Evolutionary conservation across 2,797 vertebrate species (phyloP).

Genomic region (Botia almorhae): DNA sequence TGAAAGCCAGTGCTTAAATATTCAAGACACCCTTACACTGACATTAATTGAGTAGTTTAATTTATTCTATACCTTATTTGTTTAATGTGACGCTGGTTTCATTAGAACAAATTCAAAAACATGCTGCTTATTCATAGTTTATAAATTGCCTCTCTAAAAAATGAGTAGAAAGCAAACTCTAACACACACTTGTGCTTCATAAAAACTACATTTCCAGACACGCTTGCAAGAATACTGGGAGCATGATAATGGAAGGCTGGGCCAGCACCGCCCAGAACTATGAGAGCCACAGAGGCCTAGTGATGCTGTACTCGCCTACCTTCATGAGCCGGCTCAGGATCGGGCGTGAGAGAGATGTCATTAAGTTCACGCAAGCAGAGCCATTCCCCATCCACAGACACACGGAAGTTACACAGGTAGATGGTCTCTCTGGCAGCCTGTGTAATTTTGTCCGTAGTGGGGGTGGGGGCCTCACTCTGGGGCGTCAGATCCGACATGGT

Average conservation of each 20-base stretch:
- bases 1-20: not conserved
- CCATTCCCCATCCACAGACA: conserved; percentile 99
- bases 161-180: not conserved
- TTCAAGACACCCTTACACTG: not conserved
- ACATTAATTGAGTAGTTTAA: not conserved
- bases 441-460: conserved; percentile 99
- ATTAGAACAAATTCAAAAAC: not conserved
- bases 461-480: conserved; percentile 96
- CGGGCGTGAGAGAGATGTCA: conserved; percentile 98
- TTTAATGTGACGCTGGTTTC: not conserved
- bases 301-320: conserved; percentile 77
- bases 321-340: conserved; percentile 98
- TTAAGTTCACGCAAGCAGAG: conserved; percentile 97
- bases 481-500: conserved; percentile 99
- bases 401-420: conserved; percentile 99
- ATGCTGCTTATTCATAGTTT: not conserved
- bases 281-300: conserved; percentile 40
- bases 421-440: conserved; percentile 99
- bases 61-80: not conserved
- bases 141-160: not conserved
- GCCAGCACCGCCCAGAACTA: conserved; percentile 41
- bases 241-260: conserved; percentile 35
- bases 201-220: conserved; percentile 54
- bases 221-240: conserved; percentile 14
- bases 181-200: not conserved